Conservation (phyloP, 2,888 invertebrate genomes). For the Stegophylla sp. region DNA sequence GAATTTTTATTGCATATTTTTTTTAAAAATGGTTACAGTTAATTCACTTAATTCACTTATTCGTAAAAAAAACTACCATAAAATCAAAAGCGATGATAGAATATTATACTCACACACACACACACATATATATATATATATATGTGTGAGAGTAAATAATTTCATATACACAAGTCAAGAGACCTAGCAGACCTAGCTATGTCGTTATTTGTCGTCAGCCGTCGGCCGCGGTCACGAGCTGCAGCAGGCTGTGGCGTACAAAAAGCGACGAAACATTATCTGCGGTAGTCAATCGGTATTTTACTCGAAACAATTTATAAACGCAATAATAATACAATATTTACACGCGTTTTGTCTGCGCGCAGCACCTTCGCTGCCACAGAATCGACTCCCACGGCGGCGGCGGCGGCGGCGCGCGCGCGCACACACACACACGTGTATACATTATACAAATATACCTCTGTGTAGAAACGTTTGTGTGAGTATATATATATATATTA, state of each 20-base stretch:
- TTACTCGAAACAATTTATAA: conserved; percentile 56
- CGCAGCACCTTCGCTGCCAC: conserved; percentile 5
- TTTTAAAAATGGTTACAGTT: too few relatives aligned
- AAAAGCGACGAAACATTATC: conserved; percentile 48
- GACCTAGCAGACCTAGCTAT: too few relatives aligned
- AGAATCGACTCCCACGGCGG: conserved; percentile 26
- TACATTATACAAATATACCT: too few relatives aligned
- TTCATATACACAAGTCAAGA: too few relatives aligned
- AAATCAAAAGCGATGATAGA: too few relatives aligned
- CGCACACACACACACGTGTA: conserved; percentile 2
- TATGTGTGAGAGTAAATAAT: too few relatives aligned
- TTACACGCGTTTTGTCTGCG: conserved; percentile 46
- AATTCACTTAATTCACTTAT: too few relatives aligned
- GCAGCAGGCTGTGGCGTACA: conserved; percentile 17
- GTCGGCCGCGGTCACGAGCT: not conserved
- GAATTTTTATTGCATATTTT: too few relatives aligned
- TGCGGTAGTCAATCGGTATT: conserved; percentile 58
- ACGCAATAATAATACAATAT: conserved; percentile 54
- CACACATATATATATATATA: not conserved
- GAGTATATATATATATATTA: not conserved
- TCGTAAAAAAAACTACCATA: too few relatives aligned
- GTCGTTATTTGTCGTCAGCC: conserved; percentile 34
- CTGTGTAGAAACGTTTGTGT: not conserved
- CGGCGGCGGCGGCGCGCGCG: not conserved
- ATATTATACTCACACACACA: not conserved